Evolutionary conservation across 2,888 invertebrate species (phyloP).

Genomic region (Muscina levida): DNA sequence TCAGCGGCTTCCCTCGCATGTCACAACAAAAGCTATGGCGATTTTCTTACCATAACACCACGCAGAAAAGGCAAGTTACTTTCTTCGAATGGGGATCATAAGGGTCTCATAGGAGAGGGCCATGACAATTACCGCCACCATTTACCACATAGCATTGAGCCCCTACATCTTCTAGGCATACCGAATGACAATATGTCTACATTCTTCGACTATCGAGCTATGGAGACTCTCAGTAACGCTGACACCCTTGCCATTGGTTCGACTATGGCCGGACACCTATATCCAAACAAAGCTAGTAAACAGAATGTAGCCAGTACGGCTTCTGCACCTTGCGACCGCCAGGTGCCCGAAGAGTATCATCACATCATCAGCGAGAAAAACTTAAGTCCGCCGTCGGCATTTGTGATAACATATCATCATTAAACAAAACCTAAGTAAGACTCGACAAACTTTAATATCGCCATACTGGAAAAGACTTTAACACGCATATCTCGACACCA

Average conservation of each 20-base stretch:
- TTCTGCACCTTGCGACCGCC: conserved; percentile 1
- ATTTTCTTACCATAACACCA: conserved; percentile 76
- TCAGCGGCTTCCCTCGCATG: conserved; percentile 67
- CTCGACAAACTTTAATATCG: conserved; percentile 9
- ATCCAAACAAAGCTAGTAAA: conserved; percentile 66
- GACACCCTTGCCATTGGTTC: conserved; percentile 76
- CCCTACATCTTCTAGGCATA: conserved; percentile 73
- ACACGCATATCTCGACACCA: conserved; percentile 31
- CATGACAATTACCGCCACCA: conserved; percentile 70
- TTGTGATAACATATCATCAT: conserved; percentile 74
- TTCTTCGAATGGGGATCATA: conserved; percentile 59
- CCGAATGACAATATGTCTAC: conserved; percentile 71
- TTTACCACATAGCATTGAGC: conserved; percentile 74
- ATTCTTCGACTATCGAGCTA: conserved; percentile 74
- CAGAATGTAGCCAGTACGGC: conserved; percentile 45
- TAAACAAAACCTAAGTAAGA: conserved; percentile 61
- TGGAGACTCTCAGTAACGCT: conserved; percentile 76
- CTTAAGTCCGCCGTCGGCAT: conserved; percentile 80
- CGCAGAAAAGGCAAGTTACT: conserved; percentile 72
- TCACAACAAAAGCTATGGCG: conserved; percentile 76
- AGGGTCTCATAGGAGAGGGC: conserved; percentile 49
- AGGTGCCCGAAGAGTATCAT: conserved; percentile 71
- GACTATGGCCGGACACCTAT: conserved; percentile 71
- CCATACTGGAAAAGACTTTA: not conserved
- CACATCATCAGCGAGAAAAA: conserved; percentile 74